A percentile compares a stretch with the other conserved stretches of the same genome.
phyloP scores from a whole-genome alignment of 2,797 vertebrate species.

The Nothura maculosa region DNA sequence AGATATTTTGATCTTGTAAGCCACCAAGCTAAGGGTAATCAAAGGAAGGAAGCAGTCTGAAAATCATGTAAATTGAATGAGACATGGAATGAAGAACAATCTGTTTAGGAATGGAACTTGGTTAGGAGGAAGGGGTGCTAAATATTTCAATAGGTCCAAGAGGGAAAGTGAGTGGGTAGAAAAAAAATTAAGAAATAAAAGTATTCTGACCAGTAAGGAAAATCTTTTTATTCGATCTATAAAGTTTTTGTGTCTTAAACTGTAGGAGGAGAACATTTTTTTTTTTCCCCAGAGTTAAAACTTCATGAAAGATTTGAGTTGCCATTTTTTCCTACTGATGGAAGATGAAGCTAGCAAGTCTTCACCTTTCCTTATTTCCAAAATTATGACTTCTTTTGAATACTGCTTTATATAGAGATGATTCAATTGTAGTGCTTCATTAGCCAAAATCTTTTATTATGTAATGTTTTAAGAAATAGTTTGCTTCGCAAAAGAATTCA shows the following conservation, averaged over 20 bases:
- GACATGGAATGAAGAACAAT: background rate
- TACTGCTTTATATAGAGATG: background rate
- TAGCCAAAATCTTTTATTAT: background rate
- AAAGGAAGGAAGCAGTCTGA: background rate
- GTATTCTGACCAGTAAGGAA: background rate
- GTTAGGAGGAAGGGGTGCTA: background rate
- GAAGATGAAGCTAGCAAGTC: background rate
- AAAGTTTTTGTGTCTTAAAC: background rate
- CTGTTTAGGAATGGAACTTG: background rate
- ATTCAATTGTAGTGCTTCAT: background rate
- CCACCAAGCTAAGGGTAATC: background rate
- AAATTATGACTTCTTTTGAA: background rate
- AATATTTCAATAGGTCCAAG: background rate
- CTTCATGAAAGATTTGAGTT: background rate
- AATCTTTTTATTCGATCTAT: background rate
- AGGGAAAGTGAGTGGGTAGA: background rate
- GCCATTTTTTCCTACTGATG: background rate
- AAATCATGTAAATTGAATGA: slow-evolving; percentile 6
- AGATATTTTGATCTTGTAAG: background rate
- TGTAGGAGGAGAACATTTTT: background rate
- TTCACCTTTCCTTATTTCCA: background rate
- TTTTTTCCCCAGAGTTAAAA: background rate
- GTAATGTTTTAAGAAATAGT: background rate
- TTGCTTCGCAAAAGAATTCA: background rate
- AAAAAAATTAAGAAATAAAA: background rate